Base-by-base conservation (phyloP, 1,140 invertebrate genomes). In the Drosophila virilis region DNA sequence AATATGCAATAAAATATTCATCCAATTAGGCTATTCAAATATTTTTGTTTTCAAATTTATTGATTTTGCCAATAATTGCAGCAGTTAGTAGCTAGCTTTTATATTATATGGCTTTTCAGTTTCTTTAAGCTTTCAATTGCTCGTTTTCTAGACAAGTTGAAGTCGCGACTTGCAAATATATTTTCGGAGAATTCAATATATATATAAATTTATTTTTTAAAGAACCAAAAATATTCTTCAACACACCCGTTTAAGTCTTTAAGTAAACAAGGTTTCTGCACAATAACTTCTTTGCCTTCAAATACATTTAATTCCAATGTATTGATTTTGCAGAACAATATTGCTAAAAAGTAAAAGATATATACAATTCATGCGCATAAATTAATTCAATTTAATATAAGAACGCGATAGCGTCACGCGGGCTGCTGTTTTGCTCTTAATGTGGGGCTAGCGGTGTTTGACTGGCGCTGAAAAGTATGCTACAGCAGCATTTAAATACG, bases 391-490 rank as follows among this genome's bases (percentile, higher is more conserved):
- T 45, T 45, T 35, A 35, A 22, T 45, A 45, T 57, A 6, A 65
- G 38, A 54, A 12, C 9, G 37, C 2, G 17, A 40, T 59, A 32
- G 22, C 22, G 22, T 4, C 22, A 40, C 32, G 45, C 33, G 37
- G 40, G 54, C n/a, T 35, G 37, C 37, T 57, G 38, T 3, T 37
- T 48, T 61, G 45, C 35, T 45, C 33, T 50, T 42, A 59, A 48
- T 10, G 8, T 6, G 6, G 46, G 22, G n/a, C 15, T 4, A 10
- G 48, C 40, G 13, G n/a, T 15, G 52, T 40, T 9, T 32, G 38
- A 35, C 10, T 22, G 59, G 42, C 40, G 50, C 71, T 15, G 43
- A 40, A 67, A 60, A 46, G 79, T 65, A 50, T 50, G 54, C 78
- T 46, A 68, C 17, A 17, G 15, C 37, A 32, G 38, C 51, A 71